Base-by-base conservation (phyloP, 2,797 vertebrate species). In the Leptodactylus fallax region DNA sequence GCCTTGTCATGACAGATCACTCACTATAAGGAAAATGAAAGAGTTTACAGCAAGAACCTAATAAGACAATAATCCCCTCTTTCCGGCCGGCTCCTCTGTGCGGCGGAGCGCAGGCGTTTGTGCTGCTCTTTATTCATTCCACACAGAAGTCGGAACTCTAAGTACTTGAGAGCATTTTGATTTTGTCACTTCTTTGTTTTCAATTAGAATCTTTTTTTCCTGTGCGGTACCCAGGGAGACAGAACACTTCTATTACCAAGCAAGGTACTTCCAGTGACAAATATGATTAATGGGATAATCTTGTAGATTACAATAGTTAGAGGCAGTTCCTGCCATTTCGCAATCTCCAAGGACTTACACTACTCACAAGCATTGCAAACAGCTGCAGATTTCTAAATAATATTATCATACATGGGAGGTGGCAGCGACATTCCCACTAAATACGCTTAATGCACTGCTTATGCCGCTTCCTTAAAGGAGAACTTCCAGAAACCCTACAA, bases 241-340 rank as follows among this genome's bases (percentile, higher is more conserved):
- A 86, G 90, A 92, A 79, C 91, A 86, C 87, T 92, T 80, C 17
- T 91, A 90, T 85, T 90, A 81, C 85, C 91, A 91, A 90, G 21
- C 2, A 82, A 92, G 91, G 91, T 92, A 87, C 87, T 93, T 90
- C 90, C 19, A 58, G 90, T 92, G 92, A 93, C 90, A 88, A 90
- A 91, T 36, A 85, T 92, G 92, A 93, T 93, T 91, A 91, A 94
- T 93, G 92, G 93, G 91, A 92, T 91, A 90, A 93, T 91, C 90
- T 90, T 80, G 90, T 89, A 90, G 90, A 92, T 92, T 92, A 92
- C 90, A 93, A 92, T 85, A 91, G 92, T 93, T 87, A 86, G 92
- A 92, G 91, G 92, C 93, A 91, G 90, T 89, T 90, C 88, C 92
- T 93, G 92, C 92, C 90, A 85, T 91, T 90, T 85, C 83, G 53